Percentiles rank a stretch among this genome's conserved stretches.
phyloP scores from a whole-genome alignment of 2,113 vertebrate species.

The Hippocampus mohnikei region DNA sequence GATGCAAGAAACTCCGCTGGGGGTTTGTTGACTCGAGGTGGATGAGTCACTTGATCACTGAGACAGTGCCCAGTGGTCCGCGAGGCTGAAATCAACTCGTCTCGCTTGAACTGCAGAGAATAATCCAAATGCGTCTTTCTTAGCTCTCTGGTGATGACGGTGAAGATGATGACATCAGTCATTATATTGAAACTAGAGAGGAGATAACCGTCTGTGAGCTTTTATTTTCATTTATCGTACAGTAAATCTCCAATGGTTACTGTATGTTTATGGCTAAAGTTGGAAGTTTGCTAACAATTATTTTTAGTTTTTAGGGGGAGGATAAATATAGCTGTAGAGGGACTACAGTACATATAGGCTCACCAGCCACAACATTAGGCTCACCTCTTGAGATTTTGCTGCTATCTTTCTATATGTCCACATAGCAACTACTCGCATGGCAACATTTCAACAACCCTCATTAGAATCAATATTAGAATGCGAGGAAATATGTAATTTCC shows the following conservation, averaged over 20 bases:
- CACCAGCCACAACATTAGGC: too few species aligned
- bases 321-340: not conserved
- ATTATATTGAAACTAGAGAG: slow-evolving; percentile 27
- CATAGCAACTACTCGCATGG: too few species aligned
- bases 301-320: not conserved
- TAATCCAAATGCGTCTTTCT: slow-evolving; percentile 60
- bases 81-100: slow-evolving; percentile 60
- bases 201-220: slow-evolving; percentile 19
- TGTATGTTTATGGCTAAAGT: not conserved
- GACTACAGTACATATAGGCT: not conserved
- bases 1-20: slow-evolving; percentile 58
- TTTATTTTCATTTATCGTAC: slow-evolving; percentile 1
- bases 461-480: too few species aligned
- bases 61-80: slow-evolving; percentile 56
- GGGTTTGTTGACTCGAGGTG: slow-evolving; percentile 59
- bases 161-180: slow-evolving; percentile 52
- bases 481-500: too few species aligned
- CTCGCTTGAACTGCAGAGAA: slow-evolving; percentile 57
- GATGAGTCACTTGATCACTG: slow-evolving; percentile 72
- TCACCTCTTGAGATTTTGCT: too few species aligned
- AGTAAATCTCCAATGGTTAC: not conserved
- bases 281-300: not conserved
- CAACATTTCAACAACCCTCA: too few species aligned
- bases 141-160: slow-evolving; percentile 58
- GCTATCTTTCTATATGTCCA: too few species aligned